These are phyloP conservation scores for Hyaena hyaena DNA, from an alignment of 2,113 vertebrate species.

Conservation along the genomic window DNA sequence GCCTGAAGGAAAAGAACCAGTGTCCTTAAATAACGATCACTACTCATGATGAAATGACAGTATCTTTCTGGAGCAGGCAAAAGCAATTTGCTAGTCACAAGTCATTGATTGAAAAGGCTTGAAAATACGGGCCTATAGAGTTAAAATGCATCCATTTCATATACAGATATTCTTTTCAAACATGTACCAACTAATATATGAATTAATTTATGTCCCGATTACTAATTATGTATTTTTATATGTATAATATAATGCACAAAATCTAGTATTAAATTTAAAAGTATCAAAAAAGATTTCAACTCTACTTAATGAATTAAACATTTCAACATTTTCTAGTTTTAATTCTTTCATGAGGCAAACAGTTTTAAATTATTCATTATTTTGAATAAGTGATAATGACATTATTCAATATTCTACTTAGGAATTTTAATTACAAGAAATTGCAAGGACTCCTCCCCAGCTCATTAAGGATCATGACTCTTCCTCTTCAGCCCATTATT, in stretches of 20 bases:
- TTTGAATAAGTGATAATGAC: conserved; percentile 19
- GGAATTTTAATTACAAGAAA: background rate
- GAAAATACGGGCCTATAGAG: background rate
- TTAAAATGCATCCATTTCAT: background rate
- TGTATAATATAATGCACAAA: background rate
- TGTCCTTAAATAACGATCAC: background rate
- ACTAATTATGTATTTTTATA: background rate
- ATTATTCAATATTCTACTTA: background rate
- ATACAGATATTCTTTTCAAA: background rate
- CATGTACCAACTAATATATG: background rate
- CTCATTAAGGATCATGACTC: background rate
- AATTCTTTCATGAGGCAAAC: conserved; percentile 18
- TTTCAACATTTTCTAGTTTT: background rate
- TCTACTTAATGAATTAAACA: background rate
- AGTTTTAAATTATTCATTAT: background rate
- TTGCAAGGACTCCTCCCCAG: background rate
- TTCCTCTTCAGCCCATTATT: background rate
- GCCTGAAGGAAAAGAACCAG: background rate
- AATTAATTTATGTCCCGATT: background rate
- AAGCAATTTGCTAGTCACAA: background rate
- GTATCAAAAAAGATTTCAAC: background rate
- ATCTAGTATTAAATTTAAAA: background rate
- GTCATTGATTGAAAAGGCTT: background rate
- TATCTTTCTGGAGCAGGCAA: background rate
- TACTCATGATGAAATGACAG: background rate